phyloP scores from a whole-genome alignment of 2,113 vertebrate genomes.

The Probosciger aterrimus region DNA sequence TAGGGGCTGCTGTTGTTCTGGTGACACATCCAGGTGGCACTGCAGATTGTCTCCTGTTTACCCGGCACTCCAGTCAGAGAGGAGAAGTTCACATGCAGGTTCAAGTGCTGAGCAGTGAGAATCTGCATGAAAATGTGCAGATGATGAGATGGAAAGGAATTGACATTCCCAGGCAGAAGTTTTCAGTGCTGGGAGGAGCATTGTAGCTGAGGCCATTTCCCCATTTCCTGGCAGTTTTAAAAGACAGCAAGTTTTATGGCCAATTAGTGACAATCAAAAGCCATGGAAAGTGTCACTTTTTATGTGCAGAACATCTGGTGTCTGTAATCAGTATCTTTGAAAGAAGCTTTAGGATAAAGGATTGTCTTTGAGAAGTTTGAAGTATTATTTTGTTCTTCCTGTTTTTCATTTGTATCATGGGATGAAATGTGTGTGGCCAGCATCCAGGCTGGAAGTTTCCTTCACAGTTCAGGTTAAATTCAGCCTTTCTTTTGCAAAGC shows the following conservation, averaged over 20 bases:
- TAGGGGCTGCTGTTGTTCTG: neutral
- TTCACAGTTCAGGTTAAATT: neutral
- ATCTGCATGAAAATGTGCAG: neutral
- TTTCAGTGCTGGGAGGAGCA: neutral
- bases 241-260: neutral
- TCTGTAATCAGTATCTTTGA: neutral
- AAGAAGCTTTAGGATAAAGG: neutral
- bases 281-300: neutral
- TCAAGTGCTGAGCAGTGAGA: neutral
- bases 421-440: neutral
- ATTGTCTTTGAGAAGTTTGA: neutral
- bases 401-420: neutral
- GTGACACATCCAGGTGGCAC: neutral
- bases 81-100: neutral
- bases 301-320: neutral
- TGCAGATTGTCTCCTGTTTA: neutral
- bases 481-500: neutral
- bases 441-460: neutral
- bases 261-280: constrained; percentile 10
- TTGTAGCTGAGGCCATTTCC: neutral
- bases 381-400: neutral
- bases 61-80: neutral
- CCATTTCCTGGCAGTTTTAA: neutral
- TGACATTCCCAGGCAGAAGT: neutral
- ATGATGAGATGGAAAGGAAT: neutral